These are phyloP conservation scores for Ammodytes marinus DNA, from an alignment of 2,113 vertebrate species.

Conservation along the genomic window DNA sequence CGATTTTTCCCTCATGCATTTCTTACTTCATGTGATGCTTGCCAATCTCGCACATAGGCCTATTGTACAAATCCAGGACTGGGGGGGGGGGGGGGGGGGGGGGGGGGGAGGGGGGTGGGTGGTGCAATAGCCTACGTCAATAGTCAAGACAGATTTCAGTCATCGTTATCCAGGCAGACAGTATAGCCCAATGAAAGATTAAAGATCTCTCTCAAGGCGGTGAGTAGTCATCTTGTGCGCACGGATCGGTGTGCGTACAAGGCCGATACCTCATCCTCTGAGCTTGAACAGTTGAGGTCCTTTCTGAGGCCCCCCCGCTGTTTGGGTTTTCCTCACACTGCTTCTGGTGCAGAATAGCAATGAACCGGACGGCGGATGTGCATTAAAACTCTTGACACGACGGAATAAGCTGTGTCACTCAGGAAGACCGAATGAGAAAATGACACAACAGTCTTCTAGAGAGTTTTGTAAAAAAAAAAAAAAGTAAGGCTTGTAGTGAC, in stretches of 20 bases:
- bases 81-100: too few relatives aligned
- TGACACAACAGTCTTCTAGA: slow-evolving; percentile 11
- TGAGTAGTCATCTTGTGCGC: slow-evolving; percentile 67
- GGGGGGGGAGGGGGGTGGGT: not conserved
- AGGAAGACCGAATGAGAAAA: slow-evolving; percentile 14
- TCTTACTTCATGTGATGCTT: slow-evolving; percentile 48
- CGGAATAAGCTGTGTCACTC: slow-evolving; percentile 4
- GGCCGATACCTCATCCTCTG: slow-evolving; percentile 46
- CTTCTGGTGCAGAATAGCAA: slow-evolving; percentile 77
- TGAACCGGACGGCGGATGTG: slow-evolving; percentile 47
- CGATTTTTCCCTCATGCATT: slow-evolving; percentile 13
- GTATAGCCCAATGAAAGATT: slow-evolving; percentile 70
- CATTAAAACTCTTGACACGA: slow-evolving; percentile 37
- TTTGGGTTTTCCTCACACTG: slow-evolving; percentile 42
- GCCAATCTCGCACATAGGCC: not conserved
- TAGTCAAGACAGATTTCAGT: slow-evolving; percentile 55
- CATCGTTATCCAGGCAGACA: slow-evolving; percentile 67
- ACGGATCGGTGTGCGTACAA: slow-evolving; percentile 49
- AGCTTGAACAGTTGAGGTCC: slow-evolving; percentile 73
- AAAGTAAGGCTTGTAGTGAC: slow-evolving; percentile 10
- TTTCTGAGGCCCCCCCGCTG: slow-evolving; percentile 53
- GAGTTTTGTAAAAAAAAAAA: not conserved
- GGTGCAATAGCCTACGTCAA: slow-evolving; percentile 28
- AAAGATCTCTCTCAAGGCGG: slow-evolving; percentile 60
- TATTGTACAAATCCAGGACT: too few relatives aligned